Base-by-base conservation (phyloP, 2,888 invertebrate species). In the Sesia bembeciformis region DNA sequence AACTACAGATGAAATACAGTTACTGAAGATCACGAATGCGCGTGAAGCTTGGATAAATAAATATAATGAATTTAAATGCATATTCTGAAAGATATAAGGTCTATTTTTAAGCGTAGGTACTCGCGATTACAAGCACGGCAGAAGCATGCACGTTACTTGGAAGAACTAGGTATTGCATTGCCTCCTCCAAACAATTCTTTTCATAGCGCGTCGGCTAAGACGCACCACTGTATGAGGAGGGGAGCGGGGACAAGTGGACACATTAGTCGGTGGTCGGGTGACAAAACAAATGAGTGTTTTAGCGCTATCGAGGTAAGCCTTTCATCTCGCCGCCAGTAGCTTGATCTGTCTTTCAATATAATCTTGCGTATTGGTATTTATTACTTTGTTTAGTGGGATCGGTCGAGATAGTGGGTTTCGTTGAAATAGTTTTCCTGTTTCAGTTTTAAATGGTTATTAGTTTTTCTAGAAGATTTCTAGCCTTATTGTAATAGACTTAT, bases 201-300 rank as follows among this genome's bases (percentile, higher is more conserved):
- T 23, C 46, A 23, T 46, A 46, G 46, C 46, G 46, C n/a, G 46
- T 8, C 46, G 8, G 8, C 4, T 4, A 4, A 46, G 46, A 23
- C 8, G n/a, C 8, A 1, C 39, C 38, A 39, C 7, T 3, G 39
- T 7, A 50, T 7, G 39, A 39, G 50, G 50, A 5, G 50, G 50
- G 39, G 38, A 50, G 42, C 42, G 42, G 42, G 7, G 42, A 7
- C 42, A 42, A 38, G 50, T 4, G 50, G 50, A 50, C 7, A 49
- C 56, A 53, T 56, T 56, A 56, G 56, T 52, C 56, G 72, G 74
- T 72, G 76, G 74, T 68, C 76, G 60, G 67, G 72, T 85, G 88
- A 87, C 85, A 85, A 82, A 84, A 87, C 88, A 89, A 90, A 90
- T 90, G 90, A 87, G 83, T 86, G 85, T 88, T 88, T 89, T 86